Conservation (phyloP, 2,888 invertebrate species). For the Leptinotarsa tumamoca region DNA sequence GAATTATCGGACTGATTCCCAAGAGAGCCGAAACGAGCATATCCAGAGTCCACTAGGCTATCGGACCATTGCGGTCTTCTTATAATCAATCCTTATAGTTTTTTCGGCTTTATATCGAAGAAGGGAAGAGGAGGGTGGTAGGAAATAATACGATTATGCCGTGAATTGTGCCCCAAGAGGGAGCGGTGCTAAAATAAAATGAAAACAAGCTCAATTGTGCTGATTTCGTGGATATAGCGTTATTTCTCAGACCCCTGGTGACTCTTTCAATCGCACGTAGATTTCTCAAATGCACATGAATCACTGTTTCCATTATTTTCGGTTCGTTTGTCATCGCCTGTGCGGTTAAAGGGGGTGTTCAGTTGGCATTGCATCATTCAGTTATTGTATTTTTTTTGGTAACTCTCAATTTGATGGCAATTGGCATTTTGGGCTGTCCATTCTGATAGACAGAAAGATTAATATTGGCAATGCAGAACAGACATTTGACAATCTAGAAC, state of each 20-base stretch:
- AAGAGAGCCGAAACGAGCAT: slow-evolving; percentile 37
- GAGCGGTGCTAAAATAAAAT: slow-evolving; percentile 63
- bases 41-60: slow-evolving; percentile 36
- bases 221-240: slow-evolving; percentile 56
- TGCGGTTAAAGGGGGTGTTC: neutral
- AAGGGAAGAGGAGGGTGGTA: slow-evolving; percentile 55
- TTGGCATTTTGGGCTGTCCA: too few species aligned
- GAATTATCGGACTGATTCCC: slow-evolving; percentile 57
- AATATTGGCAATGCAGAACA: too few species aligned
- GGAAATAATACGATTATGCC: slow-evolving; percentile 64
- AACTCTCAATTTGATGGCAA: too few species aligned
- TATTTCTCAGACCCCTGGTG: slow-evolving; percentile 59
- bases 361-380: too few species aligned
- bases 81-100: slow-evolving; percentile 57
- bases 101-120: slow-evolving; percentile 58
- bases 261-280: slow-evolving; percentile 62
- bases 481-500: too few species aligned
- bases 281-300: slow-evolving; percentile 56
- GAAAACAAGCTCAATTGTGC: slow-evolving; percentile 65
- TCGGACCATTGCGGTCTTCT: slow-evolving; percentile 50
- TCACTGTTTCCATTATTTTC: slow-evolving; percentile 49
- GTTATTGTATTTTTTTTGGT: too few species aligned
- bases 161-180: slow-evolving; percentile 61
- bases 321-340: slow-evolving; percentile 42
- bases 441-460: too few species aligned